Percentiles rank a stretch among this genome's conserved stretches.
phyloP scores from a whole-genome alignment of 1,140 invertebrate genomes.

The Aphelinus certus region DNA sequence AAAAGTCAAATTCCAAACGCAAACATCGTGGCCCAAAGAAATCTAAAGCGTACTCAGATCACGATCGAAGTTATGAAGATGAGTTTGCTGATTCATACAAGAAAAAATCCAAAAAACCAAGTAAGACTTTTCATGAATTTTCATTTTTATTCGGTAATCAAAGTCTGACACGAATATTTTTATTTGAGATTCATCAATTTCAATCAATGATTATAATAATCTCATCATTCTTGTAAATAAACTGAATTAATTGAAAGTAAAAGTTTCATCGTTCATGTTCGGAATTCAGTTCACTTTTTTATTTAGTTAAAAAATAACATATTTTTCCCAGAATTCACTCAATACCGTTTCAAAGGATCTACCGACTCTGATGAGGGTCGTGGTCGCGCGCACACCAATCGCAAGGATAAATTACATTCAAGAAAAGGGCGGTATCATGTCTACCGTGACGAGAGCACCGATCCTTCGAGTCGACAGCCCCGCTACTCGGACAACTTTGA shows the following conservation, averaged over 20 bases:
- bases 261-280: too few species aligned
- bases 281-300: background rate
- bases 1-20: constrained; percentile 17
- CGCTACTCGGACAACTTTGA: too few species aligned
- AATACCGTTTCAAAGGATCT: background rate
- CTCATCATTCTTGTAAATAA: too few species aligned
- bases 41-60: constrained; percentile 36
- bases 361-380: background rate
- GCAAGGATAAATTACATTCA: background rate
- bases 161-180: too few species aligned
- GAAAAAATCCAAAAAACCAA: constrained; percentile 44
- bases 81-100: constrained; percentile 54
- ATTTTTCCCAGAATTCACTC: background rate
- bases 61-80: constrained; percentile 46
- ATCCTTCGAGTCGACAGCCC: background rate
- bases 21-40: constrained; percentile 26
- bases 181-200: too few species aligned
- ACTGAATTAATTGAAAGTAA: too few species aligned
- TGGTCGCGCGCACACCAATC: background rate
- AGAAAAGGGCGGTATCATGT: constrained; percentile 3
- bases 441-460: constrained; percentile 23
- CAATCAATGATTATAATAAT: too few species aligned
- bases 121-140: constrained; percentile 42
- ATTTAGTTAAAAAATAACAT: background rate
- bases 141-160: too few species aligned